Conservation (phyloP, 1,140 invertebrate species). For the Euwallacea fornicatus region DNA sequence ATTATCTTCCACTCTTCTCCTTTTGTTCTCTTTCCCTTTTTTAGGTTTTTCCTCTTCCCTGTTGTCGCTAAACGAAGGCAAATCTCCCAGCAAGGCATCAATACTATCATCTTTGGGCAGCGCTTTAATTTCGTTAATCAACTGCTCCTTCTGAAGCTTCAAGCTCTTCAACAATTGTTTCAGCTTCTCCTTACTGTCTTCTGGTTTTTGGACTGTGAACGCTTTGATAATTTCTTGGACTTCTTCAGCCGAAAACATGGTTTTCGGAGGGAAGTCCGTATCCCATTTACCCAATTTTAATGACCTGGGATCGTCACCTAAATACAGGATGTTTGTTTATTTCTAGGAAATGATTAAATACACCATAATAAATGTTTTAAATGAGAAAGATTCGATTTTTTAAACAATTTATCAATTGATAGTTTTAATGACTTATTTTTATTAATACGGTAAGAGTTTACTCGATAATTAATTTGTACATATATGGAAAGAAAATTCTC, state of each 20-base stretch:
- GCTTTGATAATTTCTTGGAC: slow-evolving; percentile 40
- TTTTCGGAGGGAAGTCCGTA: slow-evolving; percentile 28
- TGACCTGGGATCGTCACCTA: slow-evolving; percentile 24
- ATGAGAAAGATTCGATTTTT: too few species aligned
- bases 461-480: neutral
- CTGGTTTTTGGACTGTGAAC: slow-evolving; percentile 34
- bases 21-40: neutral
- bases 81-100: slow-evolving; percentile 37
- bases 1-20: slow-evolving; percentile 1
- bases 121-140: slow-evolving; percentile 46
- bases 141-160: slow-evolving; percentile 47
- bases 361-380: too few species aligned
- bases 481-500: neutral
- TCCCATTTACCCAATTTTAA: slow-evolving; percentile 44
- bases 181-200: slow-evolving; percentile 41
- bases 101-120: slow-evolving; percentile 41
- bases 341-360: too few species aligned
- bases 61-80: slow-evolving; percentile 38
- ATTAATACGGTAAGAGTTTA: too few species aligned
- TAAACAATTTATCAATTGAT: too few species aligned
- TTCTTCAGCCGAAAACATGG: slow-evolving; percentile 41
- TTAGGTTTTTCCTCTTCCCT: slow-evolving; percentile 9
- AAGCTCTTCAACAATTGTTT: slow-evolving; percentile 44
- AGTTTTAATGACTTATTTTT: too few species aligned
- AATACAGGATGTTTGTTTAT: too few species aligned